Conservation (phyloP, 2,113 vertebrate species). For the Asarcornis scutulata region DNA sequence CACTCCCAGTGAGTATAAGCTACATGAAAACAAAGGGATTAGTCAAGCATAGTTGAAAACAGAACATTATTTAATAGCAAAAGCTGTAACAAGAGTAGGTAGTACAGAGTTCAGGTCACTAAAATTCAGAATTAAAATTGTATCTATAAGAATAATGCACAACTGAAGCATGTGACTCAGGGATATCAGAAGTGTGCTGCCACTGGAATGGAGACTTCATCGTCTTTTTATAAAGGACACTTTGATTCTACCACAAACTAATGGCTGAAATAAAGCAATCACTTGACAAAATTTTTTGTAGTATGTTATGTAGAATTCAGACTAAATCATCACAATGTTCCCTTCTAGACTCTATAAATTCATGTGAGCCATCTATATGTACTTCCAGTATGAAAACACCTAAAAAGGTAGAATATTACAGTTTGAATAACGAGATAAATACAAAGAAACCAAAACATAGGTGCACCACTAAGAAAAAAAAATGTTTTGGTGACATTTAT, state of each 20-base stretch:
- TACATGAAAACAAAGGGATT: not conserved
- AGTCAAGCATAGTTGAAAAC: not conserved
- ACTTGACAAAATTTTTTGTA: not conserved
- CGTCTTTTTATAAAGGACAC: slow-evolving; percentile 25
- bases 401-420: not conserved
- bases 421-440: slow-evolving; percentile 52
- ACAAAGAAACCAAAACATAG: slow-evolving; percentile 46
- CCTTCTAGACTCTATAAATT: slow-evolving; percentile 42
- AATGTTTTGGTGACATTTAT: slow-evolving; percentile 29
- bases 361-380: not conserved
- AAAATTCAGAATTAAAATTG: slow-evolving; percentile 19
- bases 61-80: not conserved
- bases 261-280: slow-evolving; percentile 1
- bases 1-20: not conserved
- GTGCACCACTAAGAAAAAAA: not conserved
- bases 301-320: not conserved
- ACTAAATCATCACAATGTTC: not conserved
- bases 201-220: not conserved
- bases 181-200: not conserved
- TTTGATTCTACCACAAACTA: slow-evolving; percentile 32
- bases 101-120: not conserved
- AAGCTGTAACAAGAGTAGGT: not conserved
- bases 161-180: not conserved
- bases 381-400: slow-evolving; percentile 24
- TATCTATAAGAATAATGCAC: not conserved